Percentiles rank a stretch among this genome's conserved stretches.
Conservation (phyloP, 2,113 vertebrate species). For the Melanostigma gelatinosum region DNA sequence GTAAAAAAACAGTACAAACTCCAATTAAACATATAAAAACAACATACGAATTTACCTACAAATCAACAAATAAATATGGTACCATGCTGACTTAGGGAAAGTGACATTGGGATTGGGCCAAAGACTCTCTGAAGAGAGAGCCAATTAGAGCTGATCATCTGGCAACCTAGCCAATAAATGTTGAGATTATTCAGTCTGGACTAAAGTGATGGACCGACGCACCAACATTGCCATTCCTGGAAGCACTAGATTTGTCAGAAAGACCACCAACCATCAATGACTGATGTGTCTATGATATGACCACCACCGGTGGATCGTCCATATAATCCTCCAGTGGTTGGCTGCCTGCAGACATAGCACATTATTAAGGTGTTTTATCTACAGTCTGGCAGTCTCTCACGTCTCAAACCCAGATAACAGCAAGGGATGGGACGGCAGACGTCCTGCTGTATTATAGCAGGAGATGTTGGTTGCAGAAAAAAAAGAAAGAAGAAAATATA, state of each 20-base stretch:
- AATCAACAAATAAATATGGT: no score
- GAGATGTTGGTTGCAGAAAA: conserved; percentile 24
- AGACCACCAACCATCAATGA: conserved; percentile 2
- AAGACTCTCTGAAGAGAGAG: no score
- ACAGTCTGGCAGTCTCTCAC: conserved; percentile 28
- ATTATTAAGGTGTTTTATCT: conserved; percentile 36
- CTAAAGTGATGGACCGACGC: not conserved
- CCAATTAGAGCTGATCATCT: no score
- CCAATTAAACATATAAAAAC: no score
- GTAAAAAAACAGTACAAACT: no score
- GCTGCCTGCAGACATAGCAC: conserved; percentile 40
- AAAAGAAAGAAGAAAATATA: not conserved
- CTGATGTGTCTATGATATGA: conserved; percentile 4
- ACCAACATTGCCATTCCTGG: not conserved
- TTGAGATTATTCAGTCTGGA: not conserved
- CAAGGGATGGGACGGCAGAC: conserved; percentile 2
- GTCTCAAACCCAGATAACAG: conserved; percentile 33
- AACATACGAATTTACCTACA: no score
- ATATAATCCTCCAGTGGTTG: conserved; percentile 4
- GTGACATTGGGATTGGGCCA: no score
- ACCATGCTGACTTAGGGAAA: no score
- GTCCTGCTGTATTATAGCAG: conserved; percentile 27
- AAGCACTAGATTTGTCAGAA: not conserved
- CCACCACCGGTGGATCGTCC: conserved; percentile 22
- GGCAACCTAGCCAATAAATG: no score